Percentiles rank a stretch among this genome's conserved stretches.
phyloP scores from a whole-genome alignment of 2,113 vertebrate genomes.

The Promerops cafer region DNA sequence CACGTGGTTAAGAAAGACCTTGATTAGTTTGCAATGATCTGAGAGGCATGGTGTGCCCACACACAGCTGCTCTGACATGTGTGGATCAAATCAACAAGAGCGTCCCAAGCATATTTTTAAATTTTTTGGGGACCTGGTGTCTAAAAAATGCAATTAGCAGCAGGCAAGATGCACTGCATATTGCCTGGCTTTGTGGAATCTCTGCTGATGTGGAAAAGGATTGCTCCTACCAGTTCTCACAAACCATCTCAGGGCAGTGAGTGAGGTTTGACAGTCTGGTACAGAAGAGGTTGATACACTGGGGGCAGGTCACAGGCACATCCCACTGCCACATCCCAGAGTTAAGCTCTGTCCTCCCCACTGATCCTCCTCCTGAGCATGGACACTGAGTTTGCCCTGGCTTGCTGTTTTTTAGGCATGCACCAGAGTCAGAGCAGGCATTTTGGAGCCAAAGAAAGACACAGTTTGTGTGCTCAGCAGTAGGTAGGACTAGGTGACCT shows the following conservation, averaged over 20 bases:
- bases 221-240: background rate
- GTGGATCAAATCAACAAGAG: background rate
- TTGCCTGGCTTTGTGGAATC: background rate
- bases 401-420: rapidly evolving
- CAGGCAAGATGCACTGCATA: background rate
- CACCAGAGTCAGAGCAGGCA: background rate
- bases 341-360: background rate
- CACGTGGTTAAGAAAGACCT: background rate
- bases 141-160: background rate
- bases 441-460: background rate
- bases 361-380: background rate
- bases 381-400: background rate
- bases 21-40: background rate
- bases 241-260: background rate
- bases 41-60: background rate
- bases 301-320: background rate
- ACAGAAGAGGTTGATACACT: background rate
- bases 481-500: background rate
- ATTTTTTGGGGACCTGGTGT: background rate
- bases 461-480: background rate
- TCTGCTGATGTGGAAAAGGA: background rate
- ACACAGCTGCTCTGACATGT: background rate
- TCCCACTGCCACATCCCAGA: background rate
- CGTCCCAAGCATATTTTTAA: background rate
- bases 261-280: background rate